Conservation (phyloP, 1,140 invertebrate species). For the Arctopsyche grandis region DNA sequence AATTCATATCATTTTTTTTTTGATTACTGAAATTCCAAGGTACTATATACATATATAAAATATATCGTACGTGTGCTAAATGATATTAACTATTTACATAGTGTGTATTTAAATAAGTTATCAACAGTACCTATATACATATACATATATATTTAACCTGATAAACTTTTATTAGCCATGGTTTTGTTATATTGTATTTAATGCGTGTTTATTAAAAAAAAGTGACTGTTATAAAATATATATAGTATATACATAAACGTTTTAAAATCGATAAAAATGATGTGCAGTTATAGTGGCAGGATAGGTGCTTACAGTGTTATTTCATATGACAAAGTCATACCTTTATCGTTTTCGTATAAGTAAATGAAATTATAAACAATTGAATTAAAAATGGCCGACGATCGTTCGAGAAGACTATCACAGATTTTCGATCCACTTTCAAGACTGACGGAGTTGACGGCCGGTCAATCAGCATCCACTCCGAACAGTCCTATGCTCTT, state of each 20-base stretch:
- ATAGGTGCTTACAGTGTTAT: conserved; percentile 8
- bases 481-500: conserved; percentile 76
- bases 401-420: conserved; percentile 74
- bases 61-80: not conserved
- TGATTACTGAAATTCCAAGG: not conserved
- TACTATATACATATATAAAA: not conserved
- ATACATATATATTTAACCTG: too few relatives aligned
- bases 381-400: conserved; percentile 65
- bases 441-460: conserved; percentile 61
- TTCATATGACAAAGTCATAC: not conserved
- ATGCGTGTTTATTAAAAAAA: too few relatives aligned
- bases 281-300: not conserved
- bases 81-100: conserved; percentile 4
- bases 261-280: not conserved
- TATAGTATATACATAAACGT: not conserved
- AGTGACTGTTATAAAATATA: not conserved
- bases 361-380: not conserved
- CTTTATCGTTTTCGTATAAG: conserved; percentile 5
- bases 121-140: too few relatives aligned
- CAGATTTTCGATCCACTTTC: conserved; percentile 83
- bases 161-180: too few relatives aligned
- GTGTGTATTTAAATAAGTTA: not conserved
- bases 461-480: conserved; percentile 67
- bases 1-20: conserved; percentile 20
- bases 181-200: too few relatives aligned